A percentile compares a stretch with the other conserved stretches of the same genome.
Conservation (phyloP, 1,140 invertebrate species). For the Drosophila yakuba region DNA sequence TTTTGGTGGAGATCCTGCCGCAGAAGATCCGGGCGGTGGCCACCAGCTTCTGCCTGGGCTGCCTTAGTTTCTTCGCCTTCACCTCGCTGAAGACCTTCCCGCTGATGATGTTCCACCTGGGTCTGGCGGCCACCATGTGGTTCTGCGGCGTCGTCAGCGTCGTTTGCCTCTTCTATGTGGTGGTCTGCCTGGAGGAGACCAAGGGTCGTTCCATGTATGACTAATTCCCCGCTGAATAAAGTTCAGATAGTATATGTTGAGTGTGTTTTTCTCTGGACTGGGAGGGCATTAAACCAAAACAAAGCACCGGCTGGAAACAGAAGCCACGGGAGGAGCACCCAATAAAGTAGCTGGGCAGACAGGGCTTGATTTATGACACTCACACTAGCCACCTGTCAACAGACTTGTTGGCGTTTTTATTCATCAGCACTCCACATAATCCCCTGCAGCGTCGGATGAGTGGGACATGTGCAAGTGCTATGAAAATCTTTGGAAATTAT, state of each 20-base stretch:
- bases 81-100: slow-evolving; percentile 69
- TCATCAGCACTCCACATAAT: slow-evolving; percentile 54
- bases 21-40: slow-evolving; percentile 63
- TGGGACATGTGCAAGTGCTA: background rate
- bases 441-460: slow-evolving; percentile 10
- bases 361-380: slow-evolving; percentile 67
- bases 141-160: slow-evolving; percentile 55
- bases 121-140: slow-evolving; percentile 77
- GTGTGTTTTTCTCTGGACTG: background rate
- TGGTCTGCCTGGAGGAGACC: slow-evolving; percentile 71
- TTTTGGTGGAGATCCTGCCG: slow-evolving; percentile 73
- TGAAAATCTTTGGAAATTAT: background rate
- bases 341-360: slow-evolving; percentile 47
- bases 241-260: background rate
- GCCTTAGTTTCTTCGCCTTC: slow-evolving; percentile 70
- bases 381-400: slow-evolving; percentile 6
- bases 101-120: slow-evolving; percentile 65
- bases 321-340: slow-evolving; percentile 9
- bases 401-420: slow-evolving; percentile 52
- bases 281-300: slow-evolving; percentile 64
- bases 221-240: slow-evolving; percentile 36
- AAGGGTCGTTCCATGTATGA: slow-evolving; percentile 74
- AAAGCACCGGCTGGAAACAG: slow-evolving; percentile 39
- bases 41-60: slow-evolving; percentile 64
- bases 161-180: slow-evolving; percentile 65